These are phyloP conservation scores for Cervus canadensis DNA, from an alignment of 2,113 vertebrate species.

Conservation along the genomic window DNA sequence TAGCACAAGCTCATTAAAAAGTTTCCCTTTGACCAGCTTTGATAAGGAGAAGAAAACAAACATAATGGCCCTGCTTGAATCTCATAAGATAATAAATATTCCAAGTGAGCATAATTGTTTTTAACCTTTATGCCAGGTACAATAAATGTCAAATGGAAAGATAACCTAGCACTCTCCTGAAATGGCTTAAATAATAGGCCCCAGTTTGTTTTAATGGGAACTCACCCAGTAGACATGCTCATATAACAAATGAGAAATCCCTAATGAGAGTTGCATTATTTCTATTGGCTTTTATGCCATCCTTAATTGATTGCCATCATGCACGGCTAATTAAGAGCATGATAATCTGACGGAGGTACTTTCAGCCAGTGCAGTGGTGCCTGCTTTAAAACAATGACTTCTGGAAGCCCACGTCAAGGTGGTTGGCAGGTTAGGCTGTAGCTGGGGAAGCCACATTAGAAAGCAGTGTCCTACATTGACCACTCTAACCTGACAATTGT, in stretches of 20 bases:
- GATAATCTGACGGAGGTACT: conserved; percentile 70
- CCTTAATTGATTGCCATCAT: conserved; percentile 76
- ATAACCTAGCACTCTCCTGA: conserved; percentile 55
- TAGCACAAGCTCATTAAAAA: conserved; percentile 53
- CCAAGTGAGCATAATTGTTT: conserved; percentile 61
- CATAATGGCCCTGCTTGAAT: conserved; percentile 52
- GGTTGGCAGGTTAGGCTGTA: conserved; percentile 48
- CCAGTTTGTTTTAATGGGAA: conserved; percentile 60
- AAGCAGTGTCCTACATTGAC: neutral
- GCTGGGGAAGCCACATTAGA: neutral
- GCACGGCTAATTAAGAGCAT: conserved; percentile 74
- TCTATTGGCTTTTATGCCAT: conserved; percentile 72
- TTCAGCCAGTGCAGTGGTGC: conserved; percentile 62
- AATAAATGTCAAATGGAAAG: conserved; percentile 70
- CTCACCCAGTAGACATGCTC: conserved; percentile 51
- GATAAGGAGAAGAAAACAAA: conserved; percentile 65
- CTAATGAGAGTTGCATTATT: conserved; percentile 63
- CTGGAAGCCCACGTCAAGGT: conserved; percentile 19
- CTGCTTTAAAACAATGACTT: conserved; percentile 65
- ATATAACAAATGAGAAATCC: conserved; percentile 73
- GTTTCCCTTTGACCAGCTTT: conserved; percentile 47
- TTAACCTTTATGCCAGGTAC: conserved; percentile 65
- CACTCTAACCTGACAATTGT: neutral
- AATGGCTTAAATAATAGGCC: conserved; percentile 70
- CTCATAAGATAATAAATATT: conserved; percentile 68